These are phyloP conservation scores for Drosophila novamexicana DNA, from an alignment of 1,140 invertebrate species.

Conservation along the genomic window DNA sequence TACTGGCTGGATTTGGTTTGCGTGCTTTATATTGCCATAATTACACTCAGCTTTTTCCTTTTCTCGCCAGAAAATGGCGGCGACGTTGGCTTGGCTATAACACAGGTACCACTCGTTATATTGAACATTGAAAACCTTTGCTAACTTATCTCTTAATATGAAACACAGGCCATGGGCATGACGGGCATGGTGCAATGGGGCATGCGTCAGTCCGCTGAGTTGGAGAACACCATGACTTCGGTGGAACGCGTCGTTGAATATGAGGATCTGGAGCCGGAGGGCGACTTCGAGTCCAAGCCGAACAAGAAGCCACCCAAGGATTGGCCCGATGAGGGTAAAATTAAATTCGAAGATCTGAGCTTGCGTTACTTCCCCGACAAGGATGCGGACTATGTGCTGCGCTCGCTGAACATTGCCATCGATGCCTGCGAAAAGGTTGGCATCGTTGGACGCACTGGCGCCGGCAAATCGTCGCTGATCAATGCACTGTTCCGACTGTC, in stretches of 20 bases:
- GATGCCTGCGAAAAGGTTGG: conserved; percentile 88
- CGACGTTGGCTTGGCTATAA: conserved; percentile 92
- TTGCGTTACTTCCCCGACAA: conserved; percentile 88
- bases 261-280: conserved; percentile 89
- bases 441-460: conserved; percentile 94
- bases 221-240: conserved; percentile 93
- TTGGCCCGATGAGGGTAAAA: conserved; percentile 89
- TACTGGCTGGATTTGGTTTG: conserved; percentile 92
- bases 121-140: too few species aligned
- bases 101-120: conserved; percentile 61
- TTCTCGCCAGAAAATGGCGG: conserved; percentile 87
- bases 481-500: conserved; percentile 91
- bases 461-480: conserved; percentile 96
- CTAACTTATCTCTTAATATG: not conserved
- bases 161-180: conserved; percentile 89
- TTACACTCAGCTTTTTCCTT: conserved; percentile 89
- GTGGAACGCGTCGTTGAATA: conserved; percentile 92
- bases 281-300: conserved; percentile 86
- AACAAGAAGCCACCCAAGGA: conserved; percentile 88
- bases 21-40: conserved; percentile 89
- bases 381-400: conserved; percentile 87
- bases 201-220: conserved; percentile 92
- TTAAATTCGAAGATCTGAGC: conserved; percentile 88
- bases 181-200: conserved; percentile 95
- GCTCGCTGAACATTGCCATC: conserved; percentile 87